phyloP scores from a whole-genome alignment of 2,797 vertebrate species.

The Cryptoblepharus egeriae region DNA sequence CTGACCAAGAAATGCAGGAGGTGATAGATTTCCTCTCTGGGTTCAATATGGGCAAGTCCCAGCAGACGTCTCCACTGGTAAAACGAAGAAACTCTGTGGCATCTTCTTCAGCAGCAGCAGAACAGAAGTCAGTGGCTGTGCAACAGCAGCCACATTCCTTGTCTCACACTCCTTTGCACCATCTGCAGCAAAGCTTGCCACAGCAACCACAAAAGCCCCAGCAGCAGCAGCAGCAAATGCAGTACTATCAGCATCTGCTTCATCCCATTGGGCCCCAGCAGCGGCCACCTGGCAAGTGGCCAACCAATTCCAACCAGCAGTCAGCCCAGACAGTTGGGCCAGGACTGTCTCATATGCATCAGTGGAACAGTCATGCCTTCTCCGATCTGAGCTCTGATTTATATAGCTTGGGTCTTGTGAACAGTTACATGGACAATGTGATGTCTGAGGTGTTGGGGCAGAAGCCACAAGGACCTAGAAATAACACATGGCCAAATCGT shows the following conservation, averaged over 20 bases:
- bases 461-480: conserved; percentile 94
- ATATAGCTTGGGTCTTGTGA: conserved; percentile 96
- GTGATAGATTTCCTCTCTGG: conserved; percentile 99
- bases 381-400: conserved; percentile 95
- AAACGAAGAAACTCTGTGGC: conserved; percentile 94
- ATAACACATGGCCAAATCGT: conserved; percentile 99
- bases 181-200: conserved; percentile 79
- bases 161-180: conserved; percentile 82
- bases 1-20: conserved; percentile 99
- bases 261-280: conserved; percentile 91
- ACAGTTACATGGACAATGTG: conserved; percentile 97
- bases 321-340: conserved; percentile 80
- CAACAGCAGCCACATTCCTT: conserved; percentile 83
- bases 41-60: conserved; percentile 98
- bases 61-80: conserved; percentile 93
- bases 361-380: conserved; percentile 89
- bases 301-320: conserved; percentile 83
- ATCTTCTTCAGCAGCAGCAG: conserved; percentile 81
- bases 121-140: conserved; percentile 86
- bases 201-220: conserved; percentile 79
- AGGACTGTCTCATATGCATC: conserved; percentile 89
- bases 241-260: conserved; percentile 94
- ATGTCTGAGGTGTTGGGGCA: conserved; percentile 97
- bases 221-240: conserved; percentile 83
- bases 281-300: conserved; percentile 91